These are phyloP conservation scores for Dasyprocta punctata DNA, from an alignment of 2,113 vertebrate species.

Conservation along the genomic window DNA sequence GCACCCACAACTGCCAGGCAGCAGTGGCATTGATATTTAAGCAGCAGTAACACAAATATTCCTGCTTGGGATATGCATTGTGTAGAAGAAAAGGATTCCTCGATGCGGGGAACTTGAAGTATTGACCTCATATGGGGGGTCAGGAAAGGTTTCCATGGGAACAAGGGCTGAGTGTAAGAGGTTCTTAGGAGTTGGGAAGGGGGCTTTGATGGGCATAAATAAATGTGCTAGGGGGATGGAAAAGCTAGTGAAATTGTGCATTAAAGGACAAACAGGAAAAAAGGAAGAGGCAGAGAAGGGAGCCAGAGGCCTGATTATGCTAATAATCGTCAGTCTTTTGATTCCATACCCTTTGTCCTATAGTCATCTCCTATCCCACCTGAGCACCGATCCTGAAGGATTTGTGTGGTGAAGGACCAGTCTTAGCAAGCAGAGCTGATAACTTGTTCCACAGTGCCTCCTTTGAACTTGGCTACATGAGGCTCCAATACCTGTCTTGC, in stretches of 20 bases:
- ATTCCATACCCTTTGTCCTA: neutral
- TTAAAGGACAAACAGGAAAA: neutral
- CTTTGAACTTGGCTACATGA: neutral
- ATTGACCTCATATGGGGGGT: neutral
- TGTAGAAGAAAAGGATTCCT: neutral
- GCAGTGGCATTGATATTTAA: neutral
- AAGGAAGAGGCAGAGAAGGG: neutral
- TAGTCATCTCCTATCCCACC: no score
- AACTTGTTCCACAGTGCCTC: neutral
- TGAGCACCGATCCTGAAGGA: neutral
- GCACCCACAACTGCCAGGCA: neutral
- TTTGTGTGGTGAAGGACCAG: neutral
- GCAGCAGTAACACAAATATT: neutral
- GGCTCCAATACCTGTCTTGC: no score
- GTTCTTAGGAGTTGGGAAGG: neutral
- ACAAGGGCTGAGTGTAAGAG: neutral
- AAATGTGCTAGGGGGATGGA: neutral
- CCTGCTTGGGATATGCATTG: fast-evolving
- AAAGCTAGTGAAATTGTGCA: neutral
- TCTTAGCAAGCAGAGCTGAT: neutral
- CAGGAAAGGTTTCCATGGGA: neutral
- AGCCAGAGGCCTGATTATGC: neutral
- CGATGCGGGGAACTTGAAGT: neutral
- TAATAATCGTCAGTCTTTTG: neutral
- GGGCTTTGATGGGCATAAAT: neutral